Evolutionary conservation across 2,113 vertebrate species (phyloP).

Genomic region (Thymallus thymallus): DNA sequence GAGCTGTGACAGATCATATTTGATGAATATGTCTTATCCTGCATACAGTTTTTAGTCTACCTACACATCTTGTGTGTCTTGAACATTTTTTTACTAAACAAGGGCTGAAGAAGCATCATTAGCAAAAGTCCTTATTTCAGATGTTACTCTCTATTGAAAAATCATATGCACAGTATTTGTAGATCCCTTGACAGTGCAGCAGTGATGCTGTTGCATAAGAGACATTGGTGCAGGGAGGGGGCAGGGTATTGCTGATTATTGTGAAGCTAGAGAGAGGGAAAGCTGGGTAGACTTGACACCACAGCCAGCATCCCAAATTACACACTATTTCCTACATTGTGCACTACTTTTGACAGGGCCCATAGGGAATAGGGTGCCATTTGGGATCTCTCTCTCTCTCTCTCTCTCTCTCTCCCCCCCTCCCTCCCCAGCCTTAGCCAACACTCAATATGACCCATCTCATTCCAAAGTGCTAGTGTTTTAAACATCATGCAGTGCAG

Average conservation of each 20-base stretch:
- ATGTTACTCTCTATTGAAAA: not conserved
- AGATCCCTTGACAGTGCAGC: slow-evolving; percentile 4
- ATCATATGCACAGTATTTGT: not conserved
- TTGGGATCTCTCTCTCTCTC: too few species aligned
- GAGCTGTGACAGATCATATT: too few species aligned
- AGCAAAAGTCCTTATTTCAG: not conserved
- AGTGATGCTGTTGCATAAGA: not conserved
- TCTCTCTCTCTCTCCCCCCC: not conserved
- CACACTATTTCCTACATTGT: too few species aligned
- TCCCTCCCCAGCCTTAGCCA: slow-evolving; percentile 35
- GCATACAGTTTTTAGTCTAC: not conserved
- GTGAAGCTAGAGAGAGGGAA: not conserved
- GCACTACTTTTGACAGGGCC: too few species aligned
- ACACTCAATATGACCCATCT: slow-evolving; percentile 63
- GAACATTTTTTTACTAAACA: too few species aligned
- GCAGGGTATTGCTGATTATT: not conserved
- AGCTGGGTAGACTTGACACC: not conserved
- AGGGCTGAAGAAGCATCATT: not conserved
- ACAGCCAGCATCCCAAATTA: not conserved
- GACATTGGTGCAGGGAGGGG: not conserved
- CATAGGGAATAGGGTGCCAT: too few species aligned
- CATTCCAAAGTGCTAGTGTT: slow-evolving; percentile 56
- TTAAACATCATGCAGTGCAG: slow-evolving; percentile 48
- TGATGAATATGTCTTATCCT: not conserved
- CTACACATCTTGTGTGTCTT: not conserved